Base-by-base conservation (phyloP, 2,888 invertebrate genomes). In the Calephelis perditalis region DNA sequence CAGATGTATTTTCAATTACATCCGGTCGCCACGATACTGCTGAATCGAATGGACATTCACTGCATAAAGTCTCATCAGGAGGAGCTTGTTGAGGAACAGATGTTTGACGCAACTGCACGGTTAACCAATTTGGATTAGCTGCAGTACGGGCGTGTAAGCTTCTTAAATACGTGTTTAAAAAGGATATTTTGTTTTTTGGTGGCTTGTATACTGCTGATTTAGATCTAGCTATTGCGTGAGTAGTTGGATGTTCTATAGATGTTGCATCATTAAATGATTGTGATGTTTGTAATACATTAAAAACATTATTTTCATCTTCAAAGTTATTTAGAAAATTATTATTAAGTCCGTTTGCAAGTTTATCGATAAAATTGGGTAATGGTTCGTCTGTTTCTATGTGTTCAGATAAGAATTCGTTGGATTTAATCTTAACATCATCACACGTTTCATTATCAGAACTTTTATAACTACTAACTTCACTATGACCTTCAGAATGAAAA, bases 131-230 rank as follows among this genome's bases (percentile, higher is more conserved):
- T 68, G 85, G 84, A 81, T 84, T 86, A 76, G 81, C 78, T 71
- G 75, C 77, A 70, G 82, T 78, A 67, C 85, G 81, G 58, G 77
- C 74, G 67, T 82, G 86, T 79, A 91, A 81, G 79, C 91, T 91
- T 79, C 85, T 91, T 75, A 91, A 79, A 74, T 91, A 91, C 74
- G 91, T 91, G 72, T 88, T 86, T 63, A 91, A 77, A 74, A 91
- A 91, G 62, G 86, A 85, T 76, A 91, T 79, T 73, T 91, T 90
- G 75, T 88, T 88, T 73, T 80, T 77, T 15, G 89, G 90, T 45
- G 75, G 78, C 65, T 79, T 79, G 73, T 86, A 89, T 66, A 79
- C 70, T 65, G 78, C 72, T 47, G 90, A 89, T 73, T 84, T 83
- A 15, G 88, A 90, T 63, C 90, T 85, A 12, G 73, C 71, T 66